Conservation (phyloP, 2,113 vertebrate genomes). For the Nerophis ophidion region DNA sequence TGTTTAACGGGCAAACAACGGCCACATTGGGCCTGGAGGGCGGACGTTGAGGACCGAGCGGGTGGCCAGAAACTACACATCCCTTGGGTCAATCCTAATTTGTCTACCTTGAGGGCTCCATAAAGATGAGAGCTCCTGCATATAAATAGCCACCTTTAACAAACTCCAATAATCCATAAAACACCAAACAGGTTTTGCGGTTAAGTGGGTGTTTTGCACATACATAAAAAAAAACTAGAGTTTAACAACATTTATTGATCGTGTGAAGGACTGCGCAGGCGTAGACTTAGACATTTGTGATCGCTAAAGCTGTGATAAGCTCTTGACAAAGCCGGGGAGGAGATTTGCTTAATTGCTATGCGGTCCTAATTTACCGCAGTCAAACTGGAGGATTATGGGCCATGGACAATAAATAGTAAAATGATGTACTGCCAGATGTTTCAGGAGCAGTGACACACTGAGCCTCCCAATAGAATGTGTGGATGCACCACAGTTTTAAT, state of each 20-base stretch:
- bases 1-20: conserved; percentile 46
- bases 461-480: too few species aligned
- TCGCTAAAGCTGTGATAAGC: conserved; percentile 40
- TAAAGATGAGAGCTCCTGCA: conserved; percentile 45
- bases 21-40: conserved; percentile 25
- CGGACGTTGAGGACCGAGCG: too few species aligned
- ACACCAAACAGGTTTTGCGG: conserved; percentile 47
- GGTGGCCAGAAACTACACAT: conserved; percentile 29
- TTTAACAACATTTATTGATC: conserved; percentile 38
- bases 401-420: conserved; percentile 13
- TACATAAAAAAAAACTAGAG: conserved; percentile 27
- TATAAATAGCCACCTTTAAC: conserved; percentile 43
- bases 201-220: conserved; percentile 24
- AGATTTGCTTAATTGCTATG: conserved; percentile 24
- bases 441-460: not conserved
- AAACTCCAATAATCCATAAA: conserved; percentile 66
- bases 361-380: conserved; percentile 23
- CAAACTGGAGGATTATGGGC: conserved; percentile 13
- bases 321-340: conserved; percentile 8
- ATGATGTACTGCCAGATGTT: not conserved
- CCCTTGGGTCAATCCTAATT: conserved; percentile 61
- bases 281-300: conserved; percentile 51
- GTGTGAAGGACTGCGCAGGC: conserved; percentile 43
- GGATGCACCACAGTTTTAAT: too few species aligned
- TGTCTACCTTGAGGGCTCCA: conserved; percentile 44